phyloP scores from a whole-genome alignment of 2,888 invertebrate genomes.

The Campoletis raptor region DNA sequence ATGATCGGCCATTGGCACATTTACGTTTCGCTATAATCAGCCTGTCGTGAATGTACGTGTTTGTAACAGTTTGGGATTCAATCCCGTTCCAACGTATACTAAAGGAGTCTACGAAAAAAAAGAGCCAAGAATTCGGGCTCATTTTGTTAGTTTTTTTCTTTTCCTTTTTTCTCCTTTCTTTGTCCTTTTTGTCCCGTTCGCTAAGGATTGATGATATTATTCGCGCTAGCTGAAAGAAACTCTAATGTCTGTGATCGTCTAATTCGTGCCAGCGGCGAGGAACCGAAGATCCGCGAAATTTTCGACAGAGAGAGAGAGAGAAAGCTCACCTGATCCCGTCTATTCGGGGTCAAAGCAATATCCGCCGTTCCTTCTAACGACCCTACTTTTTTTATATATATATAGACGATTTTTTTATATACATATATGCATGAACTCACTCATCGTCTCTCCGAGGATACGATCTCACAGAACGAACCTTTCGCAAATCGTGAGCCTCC shows the following conservation, averaged over 20 bases:
- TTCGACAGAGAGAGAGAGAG: background rate
- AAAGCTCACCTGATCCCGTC: conserved; percentile 17
- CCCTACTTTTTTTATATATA: background rate
- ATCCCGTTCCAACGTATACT: conserved; percentile 31
- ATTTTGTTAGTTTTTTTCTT: conserved; percentile 9
- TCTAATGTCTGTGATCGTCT: conserved; percentile 36
- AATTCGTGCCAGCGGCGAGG: conserved; percentile 44
- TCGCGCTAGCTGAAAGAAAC: conserved; percentile 34
- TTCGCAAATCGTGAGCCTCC: conserved; percentile 42
- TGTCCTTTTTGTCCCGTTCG: conserved; percentile 23
- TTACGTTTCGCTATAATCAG: background rate
- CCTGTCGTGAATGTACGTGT: background rate
- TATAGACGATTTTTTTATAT: background rate
- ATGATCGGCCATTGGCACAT: conserved; percentile 9
- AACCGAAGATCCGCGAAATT: conserved; percentile 40
- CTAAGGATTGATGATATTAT: conserved; percentile 42
- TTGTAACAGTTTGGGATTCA: conserved; percentile 20
- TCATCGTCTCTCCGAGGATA: conserved; percentile 33
- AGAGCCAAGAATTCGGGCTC: conserved; percentile 17
- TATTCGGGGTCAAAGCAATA: conserved; percentile 30
- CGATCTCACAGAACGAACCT: conserved; percentile 48
- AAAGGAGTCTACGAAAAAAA: background rate
- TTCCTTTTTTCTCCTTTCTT: background rate
- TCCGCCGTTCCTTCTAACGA: conserved; percentile 41
- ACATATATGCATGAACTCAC: conserved; percentile 36